These are phyloP conservation scores for Alligator mississippiensis DNA, from an alignment of 2,113 vertebrate species.

Conservation along the genomic window DNA sequence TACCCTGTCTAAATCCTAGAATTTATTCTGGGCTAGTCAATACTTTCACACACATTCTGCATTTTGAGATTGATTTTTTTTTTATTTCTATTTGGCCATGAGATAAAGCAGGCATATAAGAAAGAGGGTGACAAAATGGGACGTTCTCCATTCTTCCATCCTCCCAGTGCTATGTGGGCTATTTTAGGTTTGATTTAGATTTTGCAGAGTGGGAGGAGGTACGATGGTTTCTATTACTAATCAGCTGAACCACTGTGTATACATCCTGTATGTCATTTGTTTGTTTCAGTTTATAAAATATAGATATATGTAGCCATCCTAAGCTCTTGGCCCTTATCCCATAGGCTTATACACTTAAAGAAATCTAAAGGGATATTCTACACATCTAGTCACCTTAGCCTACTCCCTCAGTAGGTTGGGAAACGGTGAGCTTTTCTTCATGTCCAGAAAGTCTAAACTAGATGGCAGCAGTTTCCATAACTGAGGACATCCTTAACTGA, in stretches of 20 bases:
- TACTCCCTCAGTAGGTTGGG: not conserved
- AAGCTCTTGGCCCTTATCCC: not conserved
- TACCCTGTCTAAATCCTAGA: not conserved
- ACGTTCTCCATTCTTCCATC: not conserved
- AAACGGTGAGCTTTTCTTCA: not conserved
- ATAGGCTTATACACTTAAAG: not conserved
- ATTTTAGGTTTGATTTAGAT: not conserved
- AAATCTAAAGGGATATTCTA: not conserved
- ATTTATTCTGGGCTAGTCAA: not conserved
- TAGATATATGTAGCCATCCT: not conserved
- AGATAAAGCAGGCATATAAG: not conserved
- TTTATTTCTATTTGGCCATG: not conserved
- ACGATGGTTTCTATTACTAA: not conserved
- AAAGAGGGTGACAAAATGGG: not conserved
- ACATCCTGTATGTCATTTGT: not conserved
- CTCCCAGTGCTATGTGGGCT: not conserved
- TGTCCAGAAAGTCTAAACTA: not conserved
- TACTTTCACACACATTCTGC: not conserved
- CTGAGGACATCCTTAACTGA: not conserved
- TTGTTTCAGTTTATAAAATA: not conserved
- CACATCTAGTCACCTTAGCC: not conserved
- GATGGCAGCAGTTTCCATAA: not conserved
- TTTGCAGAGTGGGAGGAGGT: not conserved
- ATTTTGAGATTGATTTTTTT: not conserved
- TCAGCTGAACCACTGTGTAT: too few species aligned